Evolutionary conservation across 1,140 invertebrate genomes (phyloP).

Genomic region (Neelides sp.): DNA sequence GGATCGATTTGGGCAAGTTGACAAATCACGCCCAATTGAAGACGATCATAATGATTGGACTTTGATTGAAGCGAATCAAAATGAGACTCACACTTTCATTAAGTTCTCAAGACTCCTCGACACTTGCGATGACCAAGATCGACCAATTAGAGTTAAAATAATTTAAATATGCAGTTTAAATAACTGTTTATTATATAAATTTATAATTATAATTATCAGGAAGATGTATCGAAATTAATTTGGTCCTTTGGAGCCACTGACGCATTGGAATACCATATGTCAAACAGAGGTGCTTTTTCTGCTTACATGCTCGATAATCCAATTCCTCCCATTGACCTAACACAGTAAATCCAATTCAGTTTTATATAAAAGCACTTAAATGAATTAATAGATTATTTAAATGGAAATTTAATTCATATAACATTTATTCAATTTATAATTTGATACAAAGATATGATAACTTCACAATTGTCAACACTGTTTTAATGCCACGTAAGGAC

Average conservation of each 20-base stretch:
- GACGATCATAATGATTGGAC: constrained; percentile 65
- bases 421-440: background rate
- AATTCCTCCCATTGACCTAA: background rate
- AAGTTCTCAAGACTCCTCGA: constrained; percentile 58
- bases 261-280: constrained; percentile 3
- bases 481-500: background rate
- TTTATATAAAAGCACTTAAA: background rate
- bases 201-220: too few relatives aligned
- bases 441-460: background rate
- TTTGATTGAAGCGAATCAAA: constrained; percentile 53
- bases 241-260: constrained; percentile 10
- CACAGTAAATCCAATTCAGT: background rate
- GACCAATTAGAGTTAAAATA: constrained; percentile 2
- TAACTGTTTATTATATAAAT: constrained; percentile 1
- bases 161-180: background rate
- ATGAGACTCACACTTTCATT: constrained; percentile 60
- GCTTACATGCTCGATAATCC: constrained; percentile 5
- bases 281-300: background rate
- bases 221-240: constrained; percentile 8
- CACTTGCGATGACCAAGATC: constrained; percentile 64
- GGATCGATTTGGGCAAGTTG: background rate
- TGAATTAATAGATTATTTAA: background rate
- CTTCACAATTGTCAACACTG: background rate
- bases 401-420: background rate
- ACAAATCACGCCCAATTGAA: constrained; percentile 37